Evolutionary conservation across 2,797 vertebrate genomes (phyloP).

Genomic region (Acipenser transmontanus): DNA sequence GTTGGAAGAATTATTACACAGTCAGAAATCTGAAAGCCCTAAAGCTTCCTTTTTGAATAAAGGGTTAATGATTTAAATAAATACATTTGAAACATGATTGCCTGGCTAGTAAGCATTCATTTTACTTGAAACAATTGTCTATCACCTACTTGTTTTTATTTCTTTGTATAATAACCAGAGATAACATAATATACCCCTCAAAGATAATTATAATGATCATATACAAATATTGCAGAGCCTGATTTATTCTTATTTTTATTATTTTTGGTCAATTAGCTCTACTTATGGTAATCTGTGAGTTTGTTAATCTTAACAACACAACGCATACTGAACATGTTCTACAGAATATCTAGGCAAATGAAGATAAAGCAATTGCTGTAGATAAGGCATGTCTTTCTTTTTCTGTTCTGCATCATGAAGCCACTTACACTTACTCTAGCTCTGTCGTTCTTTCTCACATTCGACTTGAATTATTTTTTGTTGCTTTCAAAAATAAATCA

Average conservation of each 20-base stretch:
- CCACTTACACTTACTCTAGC: neutral
- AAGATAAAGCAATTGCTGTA: conserved; percentile 31
- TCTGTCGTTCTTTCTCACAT: conserved; percentile 2
- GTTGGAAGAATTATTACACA: too few relatives aligned
- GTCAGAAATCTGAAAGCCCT: too few relatives aligned
- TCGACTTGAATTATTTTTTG: neutral
- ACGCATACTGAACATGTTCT: too few relatives aligned
- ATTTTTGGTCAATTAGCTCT: conserved; percentile 40
- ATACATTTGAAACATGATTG: neutral
- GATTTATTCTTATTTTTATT: conserved; percentile 30
- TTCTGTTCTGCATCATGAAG: too few relatives aligned
- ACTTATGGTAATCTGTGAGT: conserved; percentile 34
- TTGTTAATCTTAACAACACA: conserved; percentile 35
- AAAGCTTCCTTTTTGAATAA: neutral
- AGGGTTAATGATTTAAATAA: neutral
- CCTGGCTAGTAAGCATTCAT: neutral
- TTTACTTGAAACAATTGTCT: conserved; percentile 14
- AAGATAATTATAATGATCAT: conserved; percentile 42
- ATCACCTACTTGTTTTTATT: conserved; percentile 42
- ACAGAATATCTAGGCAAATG: conserved; percentile 29
- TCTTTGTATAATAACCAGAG: conserved; percentile 39
- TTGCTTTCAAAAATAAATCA: conserved; percentile 3
- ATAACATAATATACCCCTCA: conserved; percentile 29
- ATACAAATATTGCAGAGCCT: conserved; percentile 37
- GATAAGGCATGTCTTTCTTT: neutral